These are phyloP conservation scores for Cepaea nemoralis DNA, from an alignment of 1,140 invertebrate genomes.

Conservation along the genomic window DNA sequence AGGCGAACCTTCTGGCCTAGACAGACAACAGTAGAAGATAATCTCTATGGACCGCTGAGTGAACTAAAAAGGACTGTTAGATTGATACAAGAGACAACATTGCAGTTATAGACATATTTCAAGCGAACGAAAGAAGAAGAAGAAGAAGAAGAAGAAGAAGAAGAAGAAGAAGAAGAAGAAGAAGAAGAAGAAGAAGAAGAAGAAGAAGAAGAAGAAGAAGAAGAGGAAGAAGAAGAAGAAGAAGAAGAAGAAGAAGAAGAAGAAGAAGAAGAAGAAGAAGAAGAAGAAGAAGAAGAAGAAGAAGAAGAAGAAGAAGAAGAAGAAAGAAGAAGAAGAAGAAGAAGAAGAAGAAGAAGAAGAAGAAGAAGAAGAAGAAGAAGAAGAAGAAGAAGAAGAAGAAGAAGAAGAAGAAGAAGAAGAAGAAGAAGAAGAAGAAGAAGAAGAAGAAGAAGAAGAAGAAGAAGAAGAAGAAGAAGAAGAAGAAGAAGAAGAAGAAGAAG, in stretches of 20 bases:
- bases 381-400: conserved; percentile 20
- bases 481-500: too few relatives aligned
- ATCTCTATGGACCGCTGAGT: too few relatives aligned
- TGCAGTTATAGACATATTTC: too few relatives aligned
- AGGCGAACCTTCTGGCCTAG: too few relatives aligned
- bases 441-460: not conserved
- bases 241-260: not conserved
- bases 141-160: conserved; percentile 10
- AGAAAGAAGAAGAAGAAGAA: conserved; percentile 27
- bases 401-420: not conserved
- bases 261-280: not conserved
- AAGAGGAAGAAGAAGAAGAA: not conserved
- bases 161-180: conserved; percentile 9
- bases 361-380: conserved; percentile 11
- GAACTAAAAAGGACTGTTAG: too few relatives aligned
- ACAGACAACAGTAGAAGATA: too few relatives aligned
- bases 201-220: not conserved
- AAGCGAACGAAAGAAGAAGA: too few relatives aligned
- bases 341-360: conserved; percentile 30
- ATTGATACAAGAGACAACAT: too few relatives aligned
- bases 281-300: not conserved
- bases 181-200: not conserved
- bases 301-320: not conserved
- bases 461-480: not conserved
- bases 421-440: not conserved